These are phyloP conservation scores for Sturnus vulgaris DNA, from an alignment of 2,113 vertebrate genomes.

Conservation along the genomic window DNA sequence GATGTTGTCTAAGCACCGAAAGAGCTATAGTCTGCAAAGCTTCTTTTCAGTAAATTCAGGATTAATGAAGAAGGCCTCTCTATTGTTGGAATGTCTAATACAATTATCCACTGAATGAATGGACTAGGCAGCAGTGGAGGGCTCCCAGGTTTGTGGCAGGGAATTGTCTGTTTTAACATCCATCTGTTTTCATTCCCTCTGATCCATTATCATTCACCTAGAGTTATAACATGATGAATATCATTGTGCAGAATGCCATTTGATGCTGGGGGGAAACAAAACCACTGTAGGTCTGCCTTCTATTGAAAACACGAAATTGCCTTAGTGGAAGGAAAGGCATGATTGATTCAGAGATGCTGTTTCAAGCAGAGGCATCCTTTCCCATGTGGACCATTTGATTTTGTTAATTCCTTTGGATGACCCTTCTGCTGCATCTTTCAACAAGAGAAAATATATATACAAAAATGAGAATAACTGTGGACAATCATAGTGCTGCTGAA, in stretches of 20 bases:
- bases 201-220: conserved; percentile 68
- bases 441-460: not conserved
- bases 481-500: not conserved
- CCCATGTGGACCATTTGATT: not conserved
- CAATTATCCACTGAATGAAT: conserved; percentile 62
- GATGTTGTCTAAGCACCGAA: not conserved
- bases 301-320: conserved; percentile 58
- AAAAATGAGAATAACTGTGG: not conserved
- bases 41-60: conserved; percentile 64
- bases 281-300: conserved; percentile 43
- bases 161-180: conserved; percentile 68
- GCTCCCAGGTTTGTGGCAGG: conserved; percentile 43
- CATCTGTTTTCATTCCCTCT: conserved; percentile 67
- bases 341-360: conserved; percentile 20
- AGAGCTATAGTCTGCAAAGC: conserved; percentile 36
- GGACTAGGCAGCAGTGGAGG: conserved; percentile 37
- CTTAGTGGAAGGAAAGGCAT: conserved; percentile 32
- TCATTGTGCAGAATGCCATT: conserved; percentile 55
- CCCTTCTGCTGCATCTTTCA: not conserved
- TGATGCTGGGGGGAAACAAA: conserved; percentile 28
- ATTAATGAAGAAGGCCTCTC: conserved; percentile 65
- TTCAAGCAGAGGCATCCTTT: not conserved
- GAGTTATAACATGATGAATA: conserved; percentile 70
- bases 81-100: conserved; percentile 65
- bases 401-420: conserved; percentile 9